phyloP scores from a whole-genome alignment of 2,888 invertebrate species.

The Sycophila texana region DNA sequence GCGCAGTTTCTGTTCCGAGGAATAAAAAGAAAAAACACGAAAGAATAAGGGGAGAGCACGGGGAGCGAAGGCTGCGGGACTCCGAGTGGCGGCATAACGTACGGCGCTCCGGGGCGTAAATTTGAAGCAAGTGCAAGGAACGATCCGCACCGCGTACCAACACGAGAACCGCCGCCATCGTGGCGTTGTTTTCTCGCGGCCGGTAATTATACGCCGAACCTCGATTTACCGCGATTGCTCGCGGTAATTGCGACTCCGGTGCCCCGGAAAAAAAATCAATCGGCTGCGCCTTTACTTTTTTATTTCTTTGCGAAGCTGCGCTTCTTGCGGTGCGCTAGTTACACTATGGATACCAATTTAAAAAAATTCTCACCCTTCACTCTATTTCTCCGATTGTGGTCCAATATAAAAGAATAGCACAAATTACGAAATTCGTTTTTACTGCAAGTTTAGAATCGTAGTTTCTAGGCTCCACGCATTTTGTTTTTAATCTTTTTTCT shows the following conservation, averaged over 20 bases:
- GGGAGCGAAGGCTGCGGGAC: neutral
- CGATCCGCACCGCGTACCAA: slow-evolving; percentile 28
- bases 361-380: too few species aligned
- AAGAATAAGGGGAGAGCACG: neutral
- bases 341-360: too few species aligned
- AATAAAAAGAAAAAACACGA: slow-evolving; percentile 25
- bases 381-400: too few species aligned
- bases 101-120: slow-evolving; percentile 52
- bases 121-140: slow-evolving; percentile 58
- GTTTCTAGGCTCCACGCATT: too few species aligned
- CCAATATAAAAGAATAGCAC: too few species aligned
- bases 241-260: slow-evolving; percentile 19
- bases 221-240: slow-evolving; percentile 14
- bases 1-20: slow-evolving; percentile 18
- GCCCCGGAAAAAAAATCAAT: neutral
- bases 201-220: slow-evolving; percentile 28
- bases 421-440: too few species aligned
- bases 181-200: neutral
- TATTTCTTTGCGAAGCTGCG: neutral
- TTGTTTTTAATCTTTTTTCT: too few species aligned
- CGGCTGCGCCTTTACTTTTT: neutral
- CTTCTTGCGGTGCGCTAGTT: neutral
- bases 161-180: slow-evolving; percentile 7
- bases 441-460: too few species aligned
- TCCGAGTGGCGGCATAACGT: slow-evolving; percentile 34